Conservation (phyloP, 30 jellyfish, hydroid and myxozoan genomes). For the Pseudorhiza aurosa region DNA sequence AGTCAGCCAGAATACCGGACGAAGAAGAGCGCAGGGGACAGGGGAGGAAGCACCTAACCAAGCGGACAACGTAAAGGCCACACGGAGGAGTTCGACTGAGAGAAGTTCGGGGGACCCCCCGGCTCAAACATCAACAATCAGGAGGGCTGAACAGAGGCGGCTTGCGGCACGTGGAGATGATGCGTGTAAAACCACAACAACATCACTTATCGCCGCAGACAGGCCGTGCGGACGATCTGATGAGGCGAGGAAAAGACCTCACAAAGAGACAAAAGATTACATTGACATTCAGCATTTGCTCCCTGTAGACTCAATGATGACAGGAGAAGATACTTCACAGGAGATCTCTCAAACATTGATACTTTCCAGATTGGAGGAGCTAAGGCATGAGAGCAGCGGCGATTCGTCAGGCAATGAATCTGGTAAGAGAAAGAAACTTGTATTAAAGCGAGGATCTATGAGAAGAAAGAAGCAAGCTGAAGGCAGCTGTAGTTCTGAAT, state of each 20-base stretch:
- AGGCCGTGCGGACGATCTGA: slow-evolving; percentile 2
- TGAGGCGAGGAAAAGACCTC: slow-evolving; percentile 8
- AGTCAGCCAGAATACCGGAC: not conserved
- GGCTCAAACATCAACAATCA: not conserved
- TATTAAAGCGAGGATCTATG: slow-evolving; percentile 69
- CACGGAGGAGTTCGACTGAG: slow-evolving; percentile 35
- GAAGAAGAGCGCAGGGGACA: not conserved
- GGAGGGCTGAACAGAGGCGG: slow-evolving; percentile 9
- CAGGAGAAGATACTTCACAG: slow-evolving; percentile 16
- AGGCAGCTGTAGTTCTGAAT: not conserved
- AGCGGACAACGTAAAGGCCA: slow-evolving; percentile 11
- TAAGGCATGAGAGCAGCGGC: slow-evolving; percentile 29
- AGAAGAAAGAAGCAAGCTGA: slow-evolving; percentile 40
- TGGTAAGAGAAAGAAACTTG: slow-evolving; percentile 64
- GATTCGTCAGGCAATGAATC: slow-evolving; percentile 49
- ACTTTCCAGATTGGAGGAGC: slow-evolving; percentile 8
- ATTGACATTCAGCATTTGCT: slow-evolving; percentile 4
- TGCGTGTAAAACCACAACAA: slow-evolving; percentile 44
- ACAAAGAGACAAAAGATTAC: slow-evolving; percentile 7
- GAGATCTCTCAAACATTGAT: slow-evolving; percentile 5
- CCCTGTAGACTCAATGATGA: not conserved
- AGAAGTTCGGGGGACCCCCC: slow-evolving; percentile 26
- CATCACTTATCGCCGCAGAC: slow-evolving; percentile 17
- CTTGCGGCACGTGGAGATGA: not conserved
- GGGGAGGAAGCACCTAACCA: slow-evolving; percentile 7